These are phyloP conservation scores for Onthophagus taurus DNA, from an alignment of 1,140 invertebrate species.

Conservation along the genomic window DNA sequence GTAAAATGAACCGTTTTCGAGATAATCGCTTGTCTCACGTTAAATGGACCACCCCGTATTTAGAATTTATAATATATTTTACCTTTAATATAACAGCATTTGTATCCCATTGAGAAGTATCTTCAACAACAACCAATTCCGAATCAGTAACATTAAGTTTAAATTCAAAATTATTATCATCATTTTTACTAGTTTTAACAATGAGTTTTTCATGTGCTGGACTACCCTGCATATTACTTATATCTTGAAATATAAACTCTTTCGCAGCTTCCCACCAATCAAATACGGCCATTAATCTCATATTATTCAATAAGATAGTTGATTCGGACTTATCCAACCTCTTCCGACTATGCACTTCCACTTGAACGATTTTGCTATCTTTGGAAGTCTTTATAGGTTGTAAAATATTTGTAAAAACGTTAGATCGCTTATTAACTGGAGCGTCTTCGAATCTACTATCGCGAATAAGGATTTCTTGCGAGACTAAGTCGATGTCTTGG, in stretches of 20 bases:
- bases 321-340: constrained; percentile 64
- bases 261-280: constrained; percentile 86
- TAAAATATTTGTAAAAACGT: constrained; percentile 85
- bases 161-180: constrained; percentile 59
- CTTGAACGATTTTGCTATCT: constrained; percentile 59
- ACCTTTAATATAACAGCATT: constrained; percentile 91
- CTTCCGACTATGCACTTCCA: constrained; percentile 73
- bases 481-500: constrained; percentile 88
- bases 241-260: constrained; percentile 60
- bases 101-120: constrained; percentile 76
- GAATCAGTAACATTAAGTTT: constrained; percentile 94
- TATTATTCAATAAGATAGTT: constrained; percentile 89
- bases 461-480: constrained; percentile 79
- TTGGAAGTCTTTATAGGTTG: constrained; percentile 53
- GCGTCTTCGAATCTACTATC: constrained; percentile 68
- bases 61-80: too few species aligned
- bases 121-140: constrained; percentile 88
- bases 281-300: constrained; percentile 86
- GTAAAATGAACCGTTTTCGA: too few species aligned
- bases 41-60: too few species aligned
- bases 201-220: constrained; percentile 20
- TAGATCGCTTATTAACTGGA: constrained; percentile 61
- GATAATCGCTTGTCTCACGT: too few species aligned
- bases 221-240: constrained; percentile 25
- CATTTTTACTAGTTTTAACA: constrained; percentile 16